Evolutionary conservation across 1,140 invertebrate species (phyloP).

Genomic region (Drosophila trapezifrons): DNA sequence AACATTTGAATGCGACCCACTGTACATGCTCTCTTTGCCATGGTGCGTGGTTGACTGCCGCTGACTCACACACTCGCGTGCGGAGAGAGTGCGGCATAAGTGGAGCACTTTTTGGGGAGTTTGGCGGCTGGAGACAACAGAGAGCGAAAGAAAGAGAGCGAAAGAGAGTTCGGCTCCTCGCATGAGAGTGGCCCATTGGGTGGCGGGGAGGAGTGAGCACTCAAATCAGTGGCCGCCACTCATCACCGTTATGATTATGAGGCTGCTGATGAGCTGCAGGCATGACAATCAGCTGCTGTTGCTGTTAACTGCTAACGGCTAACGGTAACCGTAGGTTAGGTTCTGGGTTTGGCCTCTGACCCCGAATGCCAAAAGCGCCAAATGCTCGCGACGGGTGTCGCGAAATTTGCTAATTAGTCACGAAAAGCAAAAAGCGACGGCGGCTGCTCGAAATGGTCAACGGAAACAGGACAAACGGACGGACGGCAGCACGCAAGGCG

Average conservation of each 20-base stretch:
- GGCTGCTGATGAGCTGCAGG: constrained; percentile 53
- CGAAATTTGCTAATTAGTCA: constrained; percentile 76
- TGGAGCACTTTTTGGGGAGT: constrained; percentile 32
- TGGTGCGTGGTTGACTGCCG: constrained; percentile 20
- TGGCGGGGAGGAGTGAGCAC: constrained; percentile 40
- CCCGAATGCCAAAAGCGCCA: constrained; percentile 16
- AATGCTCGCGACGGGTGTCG: constrained; percentile 48
- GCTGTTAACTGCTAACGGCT: constrained; percentile 2
- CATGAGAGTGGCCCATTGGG: constrained; percentile 63
- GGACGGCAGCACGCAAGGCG: constrained; percentile 52
- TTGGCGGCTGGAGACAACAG: constrained; percentile 6
- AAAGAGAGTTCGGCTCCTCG: constrained; percentile 27
- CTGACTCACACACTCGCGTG: constrained; percentile 33
- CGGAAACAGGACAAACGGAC: constrained; percentile 50
- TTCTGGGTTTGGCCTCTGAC: constrained; percentile 35
- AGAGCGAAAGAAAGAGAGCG: not conserved
- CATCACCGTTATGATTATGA: constrained; percentile 44
- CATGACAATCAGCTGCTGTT: constrained; percentile 63
- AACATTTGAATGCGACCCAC: not conserved
- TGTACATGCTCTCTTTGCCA: constrained; percentile 15
- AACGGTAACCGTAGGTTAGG: constrained; percentile 13
- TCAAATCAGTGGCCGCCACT: constrained; percentile 68
- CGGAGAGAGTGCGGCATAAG: constrained; percentile 24
- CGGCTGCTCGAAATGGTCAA: constrained; percentile 61
- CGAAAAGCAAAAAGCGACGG: constrained; percentile 47